A percentile compares a stretch with the other conserved stretches of the same genome.
Evolutionary conservation across 2,113 vertebrate genomes (phyloP).

Genomic region (Dascyllus trimaculatus): DNA sequence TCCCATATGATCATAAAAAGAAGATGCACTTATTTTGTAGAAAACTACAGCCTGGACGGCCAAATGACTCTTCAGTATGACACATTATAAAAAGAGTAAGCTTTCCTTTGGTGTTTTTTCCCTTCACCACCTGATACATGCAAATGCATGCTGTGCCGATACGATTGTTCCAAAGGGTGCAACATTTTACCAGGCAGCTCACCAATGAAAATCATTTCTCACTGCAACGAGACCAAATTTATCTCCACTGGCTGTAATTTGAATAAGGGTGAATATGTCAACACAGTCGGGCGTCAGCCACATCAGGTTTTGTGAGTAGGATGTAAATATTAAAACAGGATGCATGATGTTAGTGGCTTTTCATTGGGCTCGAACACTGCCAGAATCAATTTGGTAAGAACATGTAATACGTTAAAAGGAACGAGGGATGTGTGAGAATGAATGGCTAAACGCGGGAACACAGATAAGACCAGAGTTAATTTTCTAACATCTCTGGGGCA

Average conservation of each 20-base stretch:
- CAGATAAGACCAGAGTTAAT: not conserved
- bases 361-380: not conserved
- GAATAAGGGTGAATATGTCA: constrained; percentile 39
- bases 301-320: constrained; percentile 17
- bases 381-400: not conserved
- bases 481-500: too few relatives aligned
- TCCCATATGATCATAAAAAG: not conserved
- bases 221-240: not conserved
- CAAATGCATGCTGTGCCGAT: not conserved
- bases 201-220: not conserved
- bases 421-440: not conserved
- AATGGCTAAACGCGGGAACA: not conserved
- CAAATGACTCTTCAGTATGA: too few relatives aligned
- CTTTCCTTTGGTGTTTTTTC: not conserved
- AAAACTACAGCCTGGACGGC: not conserved
- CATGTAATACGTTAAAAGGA: not conserved
- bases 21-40: not conserved
- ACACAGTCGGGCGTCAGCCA: not conserved
- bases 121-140: not conserved
- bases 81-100: too few relatives aligned
- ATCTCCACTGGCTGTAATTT: constrained; percentile 13
- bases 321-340: constrained; percentile 60
- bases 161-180: not conserved
- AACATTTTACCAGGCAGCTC: not conserved
- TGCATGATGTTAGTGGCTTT: not conserved